Evolutionary conservation across 2,888 invertebrate species (phyloP), one percentile per base, ranked within the genome.

Genomic region (Meteorus cinctellus): DNA sequence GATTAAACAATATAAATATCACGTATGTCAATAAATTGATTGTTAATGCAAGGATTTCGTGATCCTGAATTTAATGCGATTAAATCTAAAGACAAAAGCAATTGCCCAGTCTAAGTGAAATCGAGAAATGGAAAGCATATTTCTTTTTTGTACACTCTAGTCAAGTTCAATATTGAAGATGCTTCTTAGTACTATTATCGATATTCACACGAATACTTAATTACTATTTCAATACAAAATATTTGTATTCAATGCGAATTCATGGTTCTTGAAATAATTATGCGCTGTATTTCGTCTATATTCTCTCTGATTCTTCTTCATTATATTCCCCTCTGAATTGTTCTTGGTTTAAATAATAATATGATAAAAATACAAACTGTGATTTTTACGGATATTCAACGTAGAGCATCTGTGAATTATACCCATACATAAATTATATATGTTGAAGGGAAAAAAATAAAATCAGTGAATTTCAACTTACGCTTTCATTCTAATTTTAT

Each of bases 171-270:
- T 24, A 55, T 55, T 55, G 8, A 19, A 55, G n/a, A 8, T 19
- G 55, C 8, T 19, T 19, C 1, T 19, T 55, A 55, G 55, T 55
- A 55, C 8, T 55, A 55, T 55, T 55, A 55, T 6, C n/a, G 24
- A 19, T 55, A 55, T 19, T 2, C 19, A n/a, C 19, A 19, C 19
- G 1, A 19, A n/a, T 19, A 55, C 19, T 55, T 55, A 19, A 55
- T 55, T 55, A 24, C n/a, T 55, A 55, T 55, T 19, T 8, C 19
- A 55, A 55, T 55, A 55, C 8, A 41, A 55, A 55, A 55, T 55
- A 55, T 55, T 55, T 55, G 19, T 55, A 55, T 55, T 19, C 55
- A 55, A 55, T 19, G 8, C 5, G 8, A 55, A 55, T 55, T 55
- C 55, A 55, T 24, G 55, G n/a, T 8, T 19, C 10, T 55, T 24